Evolutionary conservation across 2,888 invertebrate genomes (phyloP), one percentile per base, ranked within the genome.

Genomic region (Agonopterix subpropinquella): DNA sequence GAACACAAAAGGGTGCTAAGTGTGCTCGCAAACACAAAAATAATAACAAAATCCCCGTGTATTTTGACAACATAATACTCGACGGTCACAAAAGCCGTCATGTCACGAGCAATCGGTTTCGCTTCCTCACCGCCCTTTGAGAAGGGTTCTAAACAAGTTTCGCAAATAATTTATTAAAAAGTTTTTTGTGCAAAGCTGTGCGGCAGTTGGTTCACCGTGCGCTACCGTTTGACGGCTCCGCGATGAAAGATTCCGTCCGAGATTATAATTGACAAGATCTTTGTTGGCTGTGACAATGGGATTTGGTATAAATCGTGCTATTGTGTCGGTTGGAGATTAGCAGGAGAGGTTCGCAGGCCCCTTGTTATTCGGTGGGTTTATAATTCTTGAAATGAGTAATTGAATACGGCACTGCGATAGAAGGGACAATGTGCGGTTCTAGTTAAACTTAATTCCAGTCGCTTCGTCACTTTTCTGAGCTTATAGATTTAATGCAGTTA

Each of bases 11-110:
- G 86, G 84, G 84, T 80, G 87, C 78, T 83, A 87, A 87, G 87
- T 85, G 84, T 77, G 79, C 83, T 80, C 71, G 80, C 85, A 85
- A 87, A 88, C 87, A 86, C 81, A 82, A 84, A 83, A 87, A 87
- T 87, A 88, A 87, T 87, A 87, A 86, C 85, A 80, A 84, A 86
- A 86, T 86, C 85, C 77, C 80, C 74, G 77, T 84, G 84, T 88
- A 87, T 88, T 88, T 88, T 88, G 88, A 88, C 87, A 87, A 81
- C 86, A 83, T 87, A 88, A 87, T 86, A 85, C 86, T 83, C 75
- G 73, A 76, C 73, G 77, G 80, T 79, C 80, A 87, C 86, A 86
- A 87, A 84, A 76, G 80, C 73, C 81, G 39, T 39, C 13, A 82
- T 78, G 86, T 87, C 87, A 85, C 82, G 77, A 79, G 74, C 83